phyloP scores from a whole-genome alignment of 2,113 vertebrate genomes.

The Lepisosteus osseus region DNA sequence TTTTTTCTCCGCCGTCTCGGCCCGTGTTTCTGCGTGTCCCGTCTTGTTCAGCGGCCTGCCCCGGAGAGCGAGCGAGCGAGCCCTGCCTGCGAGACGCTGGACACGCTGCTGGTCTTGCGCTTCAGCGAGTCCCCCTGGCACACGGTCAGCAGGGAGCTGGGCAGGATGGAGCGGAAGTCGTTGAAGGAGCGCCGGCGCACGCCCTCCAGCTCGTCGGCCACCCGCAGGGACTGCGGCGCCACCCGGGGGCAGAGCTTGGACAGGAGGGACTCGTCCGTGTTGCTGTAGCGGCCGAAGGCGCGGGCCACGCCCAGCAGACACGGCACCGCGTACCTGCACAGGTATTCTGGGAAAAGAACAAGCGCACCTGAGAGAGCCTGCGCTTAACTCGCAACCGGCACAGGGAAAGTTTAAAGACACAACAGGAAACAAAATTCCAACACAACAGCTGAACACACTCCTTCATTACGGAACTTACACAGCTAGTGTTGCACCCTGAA shows the following conservation, averaged over 20 bases:
- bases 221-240: slow-evolving; percentile 61
- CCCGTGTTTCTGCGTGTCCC: no score
- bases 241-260: slow-evolving; percentile 88
- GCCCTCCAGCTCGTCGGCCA: slow-evolving; percentile 79
- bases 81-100: slow-evolving; percentile 80
- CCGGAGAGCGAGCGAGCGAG: slow-evolving; percentile 21
- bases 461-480: no score
- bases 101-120: slow-evolving; percentile 71
- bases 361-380: background rate
- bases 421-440: no score
- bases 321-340: slow-evolving; percentile 85
- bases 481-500: no score
- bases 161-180: slow-evolving; percentile 92
- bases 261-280: slow-evolving; percentile 81
- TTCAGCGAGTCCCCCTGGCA: slow-evolving; percentile 83
- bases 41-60: background rate
- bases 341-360: slow-evolving; percentile 68
- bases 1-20: no score
- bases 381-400: no score
- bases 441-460: no score
- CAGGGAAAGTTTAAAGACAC: no score
- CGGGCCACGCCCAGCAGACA: slow-evolving; percentile 84
- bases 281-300: slow-evolving; percentile 91
- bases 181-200: slow-evolving; percentile 88
- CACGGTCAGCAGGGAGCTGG: slow-evolving; percentile 81